Evolutionary conservation across 2,113 vertebrate genomes (phyloP).

Genomic region (Puma concolor): DNA sequence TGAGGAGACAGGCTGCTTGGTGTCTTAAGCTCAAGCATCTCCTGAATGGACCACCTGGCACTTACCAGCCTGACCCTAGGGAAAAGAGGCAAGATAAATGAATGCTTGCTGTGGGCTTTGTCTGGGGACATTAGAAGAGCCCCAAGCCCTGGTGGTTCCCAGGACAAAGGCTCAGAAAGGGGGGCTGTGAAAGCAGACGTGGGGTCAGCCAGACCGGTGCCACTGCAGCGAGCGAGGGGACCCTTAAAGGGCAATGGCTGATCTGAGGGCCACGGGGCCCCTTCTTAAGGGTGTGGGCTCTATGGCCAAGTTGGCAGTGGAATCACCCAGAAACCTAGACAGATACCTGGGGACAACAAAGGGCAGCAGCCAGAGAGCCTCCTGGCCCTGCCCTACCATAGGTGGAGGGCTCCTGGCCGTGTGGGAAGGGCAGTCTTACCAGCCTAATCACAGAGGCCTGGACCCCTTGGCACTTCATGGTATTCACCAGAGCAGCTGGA

Average conservation of each 20-base stretch:
- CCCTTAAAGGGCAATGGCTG: not conserved
- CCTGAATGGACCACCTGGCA: not conserved
- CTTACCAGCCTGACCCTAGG: not conserved
- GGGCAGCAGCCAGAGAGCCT: not conserved
- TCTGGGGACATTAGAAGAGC: not conserved
- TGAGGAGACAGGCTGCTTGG: not conserved
- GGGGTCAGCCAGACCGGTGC: too few species aligned
- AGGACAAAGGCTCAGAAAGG: not conserved
- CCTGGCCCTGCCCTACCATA: not conserved
- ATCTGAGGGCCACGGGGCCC: not conserved
- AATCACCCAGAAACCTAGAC: not conserved
- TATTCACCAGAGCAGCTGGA: not conserved
- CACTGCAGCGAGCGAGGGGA: not conserved
- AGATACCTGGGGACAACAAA: not conserved
- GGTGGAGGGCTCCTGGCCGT: not conserved
- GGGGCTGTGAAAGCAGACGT: not conserved
- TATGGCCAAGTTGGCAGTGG: not conserved
- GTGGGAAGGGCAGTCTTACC: too few species aligned
- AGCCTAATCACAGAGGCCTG: not conserved
- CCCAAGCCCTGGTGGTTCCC: too few species aligned
- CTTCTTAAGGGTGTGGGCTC: not conserved
- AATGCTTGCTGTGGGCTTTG: not conserved
- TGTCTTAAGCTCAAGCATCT: not conserved
- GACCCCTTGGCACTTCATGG: not conserved
- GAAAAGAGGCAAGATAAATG: not conserved